Evolutionary conservation across 2,888 invertebrate species (phyloP).

Genomic region (Dorcus hopei): DNA sequence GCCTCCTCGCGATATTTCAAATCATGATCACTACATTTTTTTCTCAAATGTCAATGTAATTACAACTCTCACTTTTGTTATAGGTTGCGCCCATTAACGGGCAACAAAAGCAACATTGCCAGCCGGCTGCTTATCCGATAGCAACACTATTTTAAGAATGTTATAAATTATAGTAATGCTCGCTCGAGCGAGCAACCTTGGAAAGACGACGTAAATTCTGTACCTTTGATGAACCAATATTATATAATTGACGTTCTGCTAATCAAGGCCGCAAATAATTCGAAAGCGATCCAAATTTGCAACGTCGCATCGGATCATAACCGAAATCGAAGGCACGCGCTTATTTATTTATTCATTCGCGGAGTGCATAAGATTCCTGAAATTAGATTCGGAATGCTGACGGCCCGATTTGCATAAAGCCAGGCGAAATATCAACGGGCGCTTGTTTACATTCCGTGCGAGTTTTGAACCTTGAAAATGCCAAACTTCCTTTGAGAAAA

Average conservation of each 20-base stretch:
- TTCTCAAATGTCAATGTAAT: neutral
- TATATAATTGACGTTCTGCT: neutral
- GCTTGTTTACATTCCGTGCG: no score
- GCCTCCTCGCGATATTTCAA: neutral
- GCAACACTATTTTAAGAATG: neutral
- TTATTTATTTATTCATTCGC: no score
- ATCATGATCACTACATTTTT: neutral
- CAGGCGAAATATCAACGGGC: no score
- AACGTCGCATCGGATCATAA: no score
- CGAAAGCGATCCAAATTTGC: no score
- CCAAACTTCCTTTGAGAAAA: no score
- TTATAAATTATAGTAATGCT: neutral
- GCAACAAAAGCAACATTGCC: neutral
- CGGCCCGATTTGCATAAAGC: no score
- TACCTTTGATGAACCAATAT: neutral
- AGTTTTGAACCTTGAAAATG: no score
- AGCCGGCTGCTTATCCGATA: neutral
- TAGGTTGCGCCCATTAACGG: neutral
- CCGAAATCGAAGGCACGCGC: no score
- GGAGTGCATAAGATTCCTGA: no score
- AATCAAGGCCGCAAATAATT: neutral
- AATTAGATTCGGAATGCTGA: no score
- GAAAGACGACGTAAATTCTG: neutral
- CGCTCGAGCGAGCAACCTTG: neutral
- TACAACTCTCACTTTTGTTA: constrained; percentile 1